phyloP scores from a whole-genome alignment of 2,888 invertebrate genomes.

The Nomada flava region DNA sequence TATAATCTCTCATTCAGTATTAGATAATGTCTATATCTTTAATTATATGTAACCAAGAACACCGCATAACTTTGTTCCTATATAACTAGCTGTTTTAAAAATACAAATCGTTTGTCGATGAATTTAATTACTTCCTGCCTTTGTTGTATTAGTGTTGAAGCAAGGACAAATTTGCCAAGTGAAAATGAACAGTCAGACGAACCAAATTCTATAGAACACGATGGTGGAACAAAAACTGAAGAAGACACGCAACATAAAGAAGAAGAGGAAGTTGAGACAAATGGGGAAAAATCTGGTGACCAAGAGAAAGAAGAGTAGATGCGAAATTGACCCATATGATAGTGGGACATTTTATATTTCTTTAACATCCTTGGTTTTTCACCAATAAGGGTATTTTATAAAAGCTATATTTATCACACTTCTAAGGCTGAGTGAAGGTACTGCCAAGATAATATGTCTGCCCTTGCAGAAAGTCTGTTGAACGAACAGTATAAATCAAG shows the following conservation, averaged over 20 bases:
- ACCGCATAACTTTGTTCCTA: background rate
- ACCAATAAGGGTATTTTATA: conserved; percentile 73
- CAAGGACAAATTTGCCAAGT: conserved; percentile 73
- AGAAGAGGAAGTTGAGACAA: conserved; percentile 79
- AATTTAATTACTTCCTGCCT: conserved; percentile 12
- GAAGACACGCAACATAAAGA: conserved; percentile 79
- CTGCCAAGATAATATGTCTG: conserved; percentile 74
- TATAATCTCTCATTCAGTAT: conserved; percentile 39
- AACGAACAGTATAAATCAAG: conserved; percentile 63
- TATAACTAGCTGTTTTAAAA: conserved; percentile 21
- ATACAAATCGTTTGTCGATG: conserved; percentile 22
- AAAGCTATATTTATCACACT: conserved; percentile 71
- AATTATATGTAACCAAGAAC: conserved; percentile 1
- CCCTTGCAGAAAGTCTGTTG: conserved; percentile 53
- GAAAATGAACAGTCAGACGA: conserved; percentile 72
- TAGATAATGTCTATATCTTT: conserved; percentile 32
- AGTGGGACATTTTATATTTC: conserved; percentile 63
- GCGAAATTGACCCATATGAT: conserved; percentile 61
- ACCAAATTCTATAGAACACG: conserved; percentile 73
- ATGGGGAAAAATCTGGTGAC: conserved; percentile 80
- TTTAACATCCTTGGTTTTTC: conserved; percentile 71
- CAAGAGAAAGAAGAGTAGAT: conserved; percentile 82
- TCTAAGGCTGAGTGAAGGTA: conserved; percentile 74
- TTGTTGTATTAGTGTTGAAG: conserved; percentile 72
- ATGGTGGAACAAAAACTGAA: conserved; percentile 77